Evolutionary conservation across 1,140 invertebrate species (phyloP), one percentile per base, ranked within the genome.

Genomic region (Brachionus paranguensis): DNA sequence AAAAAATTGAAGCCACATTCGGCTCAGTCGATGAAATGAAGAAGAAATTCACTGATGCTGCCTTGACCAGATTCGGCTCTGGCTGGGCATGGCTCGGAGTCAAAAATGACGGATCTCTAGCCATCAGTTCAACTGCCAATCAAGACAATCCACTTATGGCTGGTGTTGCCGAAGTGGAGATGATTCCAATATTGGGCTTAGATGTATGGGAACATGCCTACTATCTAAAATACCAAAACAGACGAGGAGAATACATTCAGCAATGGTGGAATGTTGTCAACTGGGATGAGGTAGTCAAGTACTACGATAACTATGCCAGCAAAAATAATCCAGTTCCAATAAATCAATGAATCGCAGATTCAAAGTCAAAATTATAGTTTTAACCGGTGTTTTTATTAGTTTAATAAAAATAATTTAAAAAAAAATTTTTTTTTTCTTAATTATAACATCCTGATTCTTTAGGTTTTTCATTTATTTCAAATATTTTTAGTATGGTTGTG

Each of bases 71-170:
- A 99, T 97, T 99, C 89, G 98, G 98, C 0, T 99, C 97, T 14
- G 98, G 98, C 1, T 99, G 98, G 98, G 97, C 95, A 45, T 99
- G 97, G 97, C 91, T 99, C 2, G 97, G 96, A 5, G 97, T 93
- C 87, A 95, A 96, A 88, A 92, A 93, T 11, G 81, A 85, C 27
- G 83, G 78, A 24, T 45, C 17, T 17, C 83, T 88, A 5, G 60
- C 86, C 8, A 86, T 89, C 37, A 83, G 85, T 8, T 86, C 85
- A 50, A 87, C 87, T 55, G 68, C 85, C 50, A 88, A 89, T 85
- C 87, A 89, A 85, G 87, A 88, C 83, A 86, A 86, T 45, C 88
- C 88, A n/a, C 55, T 88, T 29, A 85, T 85, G 43, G 17, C 86
- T 53, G 85, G 85, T 37, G 72, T 76, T 50, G 72, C 72, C 7